Evolutionary conservation across 1,140 invertebrate species (phyloP), one percentile per base, ranked within the genome.

Genomic region (Schlechtendalia chinensis): DNA sequence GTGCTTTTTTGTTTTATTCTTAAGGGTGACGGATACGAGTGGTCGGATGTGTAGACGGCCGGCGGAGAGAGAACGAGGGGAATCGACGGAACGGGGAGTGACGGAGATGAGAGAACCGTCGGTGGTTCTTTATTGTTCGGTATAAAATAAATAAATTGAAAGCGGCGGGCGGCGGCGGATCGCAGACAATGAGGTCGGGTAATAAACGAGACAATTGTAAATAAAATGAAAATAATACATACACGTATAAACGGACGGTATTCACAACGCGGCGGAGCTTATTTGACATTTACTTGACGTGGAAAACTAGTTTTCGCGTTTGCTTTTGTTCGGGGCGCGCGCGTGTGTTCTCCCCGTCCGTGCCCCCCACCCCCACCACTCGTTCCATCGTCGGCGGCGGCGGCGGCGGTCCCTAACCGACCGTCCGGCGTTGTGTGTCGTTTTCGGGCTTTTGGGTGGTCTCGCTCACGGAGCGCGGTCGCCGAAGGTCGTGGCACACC

Each of bases 251-350:
- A 69, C 47, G 61, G 3, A 32, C 17, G 79, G 75, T 79, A 79
- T 79, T 79, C 63, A 79, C 75, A 79, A 79, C 56, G 24, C 5
- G 16, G 58, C 74, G 27, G 58, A 79, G 58, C 75, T 79, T 79
- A 79, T 79, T 79, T 79, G 75, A 79, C 75, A 50, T 79, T 79
- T 79, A 61, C 56, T 79, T 79, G 75, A 79, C 58, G 75, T 79
- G 75, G 75, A 79, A 79, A 79, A 79, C 75, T 79, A 79, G 75
- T 61, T 79, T 61, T 79, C 56, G 58, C 63, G 56, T 79, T 79
- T 79, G 56, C 54, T 79, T 61, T 79, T 79, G 72, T 79, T 61
- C 22, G 39, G 75, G 56, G 58, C 22, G n/a, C 59, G 16, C 24
- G 16, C 17, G 47, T 72, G 24, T 72, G 24, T n/a, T 24, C 24